Base-by-base conservation (phyloP, 2,797 vertebrate species). In the Poeciliopsis turneri region DNA sequence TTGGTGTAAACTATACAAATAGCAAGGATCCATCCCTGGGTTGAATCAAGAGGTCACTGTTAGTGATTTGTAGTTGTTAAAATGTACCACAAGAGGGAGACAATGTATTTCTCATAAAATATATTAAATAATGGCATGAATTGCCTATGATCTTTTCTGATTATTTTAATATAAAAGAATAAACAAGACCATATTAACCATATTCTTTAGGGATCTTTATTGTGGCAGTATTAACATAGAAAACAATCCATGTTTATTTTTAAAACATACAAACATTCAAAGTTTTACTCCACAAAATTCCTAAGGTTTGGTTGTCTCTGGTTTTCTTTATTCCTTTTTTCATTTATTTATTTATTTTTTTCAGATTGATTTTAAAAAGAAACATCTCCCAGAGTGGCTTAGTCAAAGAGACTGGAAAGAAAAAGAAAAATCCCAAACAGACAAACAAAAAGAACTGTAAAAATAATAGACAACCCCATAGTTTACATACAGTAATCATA, bases 141-240 rank as follows among this genome's bases (percentile, higher is more conserved):
- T 64, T 64, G 30, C 7, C 2, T 70, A 36, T 20, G 33, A 53
- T 10, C 46, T 49, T 11, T 18, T 3, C 5, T 23, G 49, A 55
- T 45, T 68, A 23, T 51, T 74, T 68, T 79, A 11, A n/a, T 12
- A 28, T 5, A 33, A n/a, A 71, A 36, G 72, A 83, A 89, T 51
- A 83, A 90, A 70, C 4, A 5, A 87, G 75, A 77, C 83, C 57
- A 13, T 20, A 28, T 9, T 59, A 25, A 4, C 11, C 41, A 47
- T 93, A 89, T 90, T 92, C 77, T 92, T 91, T 88, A 82, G 89
- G 96, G 96, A 96, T 94, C 95, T 96, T 97, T 96, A 96, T 96
- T 97, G 96, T 97, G 96, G 97, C 96, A 96, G 95, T 97, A 97
- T 95, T 97, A 97, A 97, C 97, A 98, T 98, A 99, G 95, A 98